phyloP scores from a whole-genome alignment of 2,797 vertebrate species.

The Helicolenus hilgendorfi region DNA sequence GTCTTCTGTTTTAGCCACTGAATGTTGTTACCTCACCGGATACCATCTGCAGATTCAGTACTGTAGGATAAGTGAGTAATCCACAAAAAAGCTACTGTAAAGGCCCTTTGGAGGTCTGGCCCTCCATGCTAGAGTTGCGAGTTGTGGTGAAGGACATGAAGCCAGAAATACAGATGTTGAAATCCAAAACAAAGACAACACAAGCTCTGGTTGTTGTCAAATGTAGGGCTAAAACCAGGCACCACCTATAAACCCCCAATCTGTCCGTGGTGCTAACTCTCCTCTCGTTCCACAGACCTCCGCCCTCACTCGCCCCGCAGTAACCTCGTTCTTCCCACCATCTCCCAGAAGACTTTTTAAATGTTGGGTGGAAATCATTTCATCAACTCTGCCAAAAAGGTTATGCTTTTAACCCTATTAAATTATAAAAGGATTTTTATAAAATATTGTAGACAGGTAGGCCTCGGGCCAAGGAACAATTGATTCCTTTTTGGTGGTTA shows the following conservation, averaged over 20 bases:
- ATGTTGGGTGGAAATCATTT: background rate
- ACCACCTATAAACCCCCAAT: background rate
- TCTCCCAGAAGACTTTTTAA: background rate
- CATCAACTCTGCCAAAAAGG: background rate
- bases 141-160: background rate
- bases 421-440: constrained; percentile 11
- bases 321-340: background rate
- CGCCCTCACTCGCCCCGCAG: background rate
- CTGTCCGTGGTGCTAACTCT: background rate
- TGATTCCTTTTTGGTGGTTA: background rate
- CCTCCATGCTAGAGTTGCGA: background rate
- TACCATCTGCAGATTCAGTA: background rate
- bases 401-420: background rate
- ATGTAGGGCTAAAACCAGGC: background rate
- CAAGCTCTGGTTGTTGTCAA: background rate
- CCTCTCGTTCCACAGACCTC: background rate
- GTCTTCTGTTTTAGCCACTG: background rate
- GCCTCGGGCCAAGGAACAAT: background rate
- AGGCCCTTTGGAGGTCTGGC: background rate
- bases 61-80: background rate
- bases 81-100: background rate
- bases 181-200: background rate
- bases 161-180: background rate
- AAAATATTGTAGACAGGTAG: background rate
- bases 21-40: background rate